Evolutionary conservation across 2,888 invertebrate genomes (phyloP), one percentile per base, ranked within the genome.

Genomic region (Eupsilia transversa): DNA sequence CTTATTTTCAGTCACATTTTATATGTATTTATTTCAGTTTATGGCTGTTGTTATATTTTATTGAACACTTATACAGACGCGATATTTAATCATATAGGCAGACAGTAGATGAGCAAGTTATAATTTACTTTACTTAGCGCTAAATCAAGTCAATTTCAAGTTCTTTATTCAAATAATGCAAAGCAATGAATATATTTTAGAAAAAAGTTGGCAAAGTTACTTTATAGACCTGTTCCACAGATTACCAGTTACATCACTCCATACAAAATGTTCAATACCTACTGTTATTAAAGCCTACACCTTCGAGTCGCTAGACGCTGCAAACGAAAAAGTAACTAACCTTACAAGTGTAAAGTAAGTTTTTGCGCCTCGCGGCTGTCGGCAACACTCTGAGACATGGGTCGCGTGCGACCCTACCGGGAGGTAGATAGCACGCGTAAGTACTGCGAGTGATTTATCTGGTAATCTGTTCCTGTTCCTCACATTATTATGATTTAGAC

Each of bases 1-100:
- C 85, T 86, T 86, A 72, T 75, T 64, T 65, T 86, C 86, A 86
- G 86, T 86, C 87, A 77, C 20, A 64, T 70, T 77, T 72, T 64
- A 33, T 54, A 69, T 68, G 27, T 63, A 73, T 73, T 68, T 77
- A 66, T 66, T 57, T 60, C n/a, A 56, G 35, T 65, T 56, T 84
- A 82, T 81, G 85, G 85, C 75, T 69, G 68, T 35, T 56, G 30
- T 56, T 70, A 70, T 38, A 66, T 77, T 66, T 59, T 23, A 61
- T 67, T 56, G n/a, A 66, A 77, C 57, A 67, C 52, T 64, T 82
- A 52, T 5, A 61, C 14, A 46, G 56, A 49, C 43, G 10, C 23
- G 14, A 52, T 65, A 77, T 70, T 49, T 49, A 27, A 43, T 41
- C 10, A 12, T 59, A 54, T 5, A 43, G 1, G 41, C 30, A 43